Evolutionary conservation across 2,888 invertebrate genomes (phyloP), one percentile per base, ranked within the genome.

Genomic region (Thysanoteuthis rhombus): DNA sequence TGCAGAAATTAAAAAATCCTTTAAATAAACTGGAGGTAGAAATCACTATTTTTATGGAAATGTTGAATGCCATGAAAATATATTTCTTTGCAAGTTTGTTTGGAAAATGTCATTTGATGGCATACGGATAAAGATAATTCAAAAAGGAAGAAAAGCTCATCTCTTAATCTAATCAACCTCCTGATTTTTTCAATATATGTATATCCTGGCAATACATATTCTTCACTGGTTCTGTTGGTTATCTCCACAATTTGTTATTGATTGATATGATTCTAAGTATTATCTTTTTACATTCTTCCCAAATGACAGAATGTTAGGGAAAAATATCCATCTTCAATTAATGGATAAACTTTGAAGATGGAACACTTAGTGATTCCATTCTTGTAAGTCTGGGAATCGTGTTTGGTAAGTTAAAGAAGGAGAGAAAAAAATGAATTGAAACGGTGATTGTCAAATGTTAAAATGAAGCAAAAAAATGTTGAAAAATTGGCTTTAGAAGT

Each of bases 161-260:
- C 8, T 75, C n/a, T 75, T n/a, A 36, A 75, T 36, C 12, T 75
- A 75, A 75, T 6, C 12, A 75, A 75, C 16, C 75, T 75, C 75
- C n/a, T 36, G 75, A 75, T 75, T 75, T 75, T 36, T n/a, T 58
- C 28, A 28, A 6, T 28, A 75, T 75, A 75, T 75, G n/a, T 75
- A 75, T n/a, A 75, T 75, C n/a, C 75, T n/a, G 75, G 75, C n/a
- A 75, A 75, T n/a, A 75, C 75, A 75, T 75, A n/a, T 75, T 75
- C 75, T 75, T 75, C 75, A 75, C n/a, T 75, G 75, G 75, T 75
- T 75, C 12, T 75, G 75, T 75, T 75, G 75, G n/a, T 75, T 75
- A 75, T 75, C n/a, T 75, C 75, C 75, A 75, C 75, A 75, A 75
- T 75, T 75, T 16, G 75, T 75, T 75, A 75, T 75, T 75, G 75